Percentiles rank a stretch among this genome's conserved stretches.
These are phyloP conservation scores for Clistopyga incitator DNA, from an alignment of 2,888 invertebrate genomes.

Conservation along the genomic window DNA sequence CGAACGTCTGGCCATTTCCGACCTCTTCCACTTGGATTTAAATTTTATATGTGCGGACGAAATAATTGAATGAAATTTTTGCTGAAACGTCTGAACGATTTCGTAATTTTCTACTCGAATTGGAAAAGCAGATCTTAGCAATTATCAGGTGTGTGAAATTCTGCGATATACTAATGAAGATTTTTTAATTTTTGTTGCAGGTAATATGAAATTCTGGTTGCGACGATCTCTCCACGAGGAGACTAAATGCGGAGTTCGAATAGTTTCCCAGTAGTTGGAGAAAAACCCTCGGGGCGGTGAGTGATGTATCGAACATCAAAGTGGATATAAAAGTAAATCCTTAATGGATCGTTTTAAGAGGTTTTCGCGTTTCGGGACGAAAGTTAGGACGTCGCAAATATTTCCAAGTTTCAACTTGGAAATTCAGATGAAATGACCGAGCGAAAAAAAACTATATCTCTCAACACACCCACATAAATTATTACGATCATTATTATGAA, in stretches of 20 bases:
- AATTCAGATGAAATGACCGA: background rate
- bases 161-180: slow-evolving; percentile 25
- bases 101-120: background rate
- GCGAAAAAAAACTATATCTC: background rate
- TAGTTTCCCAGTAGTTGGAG: slow-evolving; percentile 35
- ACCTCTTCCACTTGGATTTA: background rate
- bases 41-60: background rate
- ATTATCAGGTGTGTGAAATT: background rate
- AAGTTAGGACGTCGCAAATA: background rate
- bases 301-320: slow-evolving; percentile 32
- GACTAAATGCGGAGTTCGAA: slow-evolving; percentile 11
- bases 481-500: background rate
- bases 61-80: background rate
- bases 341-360: slow-evolving; percentile 20
- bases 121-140: background rate
- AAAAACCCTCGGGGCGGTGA: slow-evolving; percentile 24
- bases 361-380: background rate
- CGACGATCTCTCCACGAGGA: background rate
- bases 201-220: slow-evolving; percentile 34
- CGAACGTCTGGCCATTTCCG: background rate
- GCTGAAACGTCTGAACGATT: too few species aligned
- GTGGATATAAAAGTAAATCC: background rate
- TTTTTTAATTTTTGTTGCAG: slow-evolving; percentile 46
- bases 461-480: background rate
- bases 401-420: background rate